Evolutionary conservation across 1,140 invertebrate genomes (phyloP), one percentile per base, ranked within the genome.

Genomic region (Apis cerana): DNA sequence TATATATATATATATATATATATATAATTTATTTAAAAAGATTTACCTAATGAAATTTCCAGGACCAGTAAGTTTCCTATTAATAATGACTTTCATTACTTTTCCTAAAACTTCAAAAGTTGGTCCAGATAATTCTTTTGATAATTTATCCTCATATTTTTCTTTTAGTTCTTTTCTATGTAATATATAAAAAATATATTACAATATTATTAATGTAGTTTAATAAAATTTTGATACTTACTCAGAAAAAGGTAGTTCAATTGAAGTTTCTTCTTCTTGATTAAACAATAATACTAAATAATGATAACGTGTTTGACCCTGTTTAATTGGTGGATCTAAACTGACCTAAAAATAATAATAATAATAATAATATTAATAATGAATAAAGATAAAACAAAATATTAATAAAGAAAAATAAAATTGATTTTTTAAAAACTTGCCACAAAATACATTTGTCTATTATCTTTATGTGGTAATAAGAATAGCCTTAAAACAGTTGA

Each of bases 381-480:
- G 0, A n/a, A 78, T 65, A 76, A 69, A 33, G 15, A 43, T 33
- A 58, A 74, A 76, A 71, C 77, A 67, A 78, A 59, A 43, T 48
- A 62, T 83, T 62, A 69, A 80, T 50, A 62, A 33, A n/a, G 50
- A 52, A 23, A 56, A 9, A 59, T 59, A 21, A 65, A 33, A 48
- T n/a, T 62, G 7, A 15, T 65, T 78, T 33, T 23, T 21, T 2
- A 50, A 17, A 67, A 56, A 92, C 94, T 95, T 78, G 99, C 97
- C n/a, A 99, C 99, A 94, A 99, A 99, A 94, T 98, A 99, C 95
- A 99, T 99, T 94, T 99, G 99, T 12, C 99, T 95, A n/a, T 96
- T 97, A 95, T 99, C 99, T 93, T 99, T 99, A 92, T 99, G 99
- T 0, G 99, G 99, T 69, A 99, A 94, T 43, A 99, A 95, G 91